phyloP scores from a whole-genome alignment of 2,888 invertebrate species.

The Leptothorax acervorum region DNA sequence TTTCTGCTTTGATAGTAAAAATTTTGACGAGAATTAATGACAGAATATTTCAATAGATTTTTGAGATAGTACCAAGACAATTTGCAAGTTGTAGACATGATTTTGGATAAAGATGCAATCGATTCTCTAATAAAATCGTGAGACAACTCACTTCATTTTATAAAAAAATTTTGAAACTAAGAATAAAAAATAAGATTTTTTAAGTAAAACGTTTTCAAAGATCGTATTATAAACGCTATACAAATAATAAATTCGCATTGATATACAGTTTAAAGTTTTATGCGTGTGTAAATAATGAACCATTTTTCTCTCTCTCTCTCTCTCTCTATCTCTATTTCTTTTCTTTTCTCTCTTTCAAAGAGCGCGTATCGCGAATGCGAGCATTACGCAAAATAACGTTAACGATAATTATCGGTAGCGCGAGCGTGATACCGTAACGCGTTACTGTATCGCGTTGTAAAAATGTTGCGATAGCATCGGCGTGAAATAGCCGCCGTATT shows the following conservation, averaged over 20 bases:
- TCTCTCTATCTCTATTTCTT: background rate
- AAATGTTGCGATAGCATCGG: constrained; percentile 56
- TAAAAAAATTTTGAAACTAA: background rate
- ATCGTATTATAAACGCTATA: background rate
- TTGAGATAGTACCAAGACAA: background rate
- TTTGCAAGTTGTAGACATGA: background rate
- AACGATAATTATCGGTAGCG: constrained; percentile 52
- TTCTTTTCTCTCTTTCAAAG: constrained; percentile 1
- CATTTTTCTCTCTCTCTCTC: background rate
- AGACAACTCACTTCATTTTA: background rate
- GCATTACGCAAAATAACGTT: constrained; percentile 47
- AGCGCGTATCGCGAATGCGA: constrained; percentile 11
- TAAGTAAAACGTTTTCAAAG: background rate
- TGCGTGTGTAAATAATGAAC: background rate
- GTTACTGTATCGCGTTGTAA: constrained; percentile 56
- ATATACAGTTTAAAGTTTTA: background rate
- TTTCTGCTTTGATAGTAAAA: background rate
- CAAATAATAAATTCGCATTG: constrained; percentile 1
- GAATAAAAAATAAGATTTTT: background rate
- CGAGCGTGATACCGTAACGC: constrained; percentile 58
- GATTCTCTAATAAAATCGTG: background rate
- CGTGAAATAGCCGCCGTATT: constrained; percentile 54
- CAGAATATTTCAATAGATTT: background rate
- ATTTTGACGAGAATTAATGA: background rate
- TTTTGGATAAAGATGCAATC: background rate